Percentiles rank a stretch among this genome's conserved stretches.
Conservation (phyloP, 2,113 vertebrate species). For the Hoplias malabaricus region DNA sequence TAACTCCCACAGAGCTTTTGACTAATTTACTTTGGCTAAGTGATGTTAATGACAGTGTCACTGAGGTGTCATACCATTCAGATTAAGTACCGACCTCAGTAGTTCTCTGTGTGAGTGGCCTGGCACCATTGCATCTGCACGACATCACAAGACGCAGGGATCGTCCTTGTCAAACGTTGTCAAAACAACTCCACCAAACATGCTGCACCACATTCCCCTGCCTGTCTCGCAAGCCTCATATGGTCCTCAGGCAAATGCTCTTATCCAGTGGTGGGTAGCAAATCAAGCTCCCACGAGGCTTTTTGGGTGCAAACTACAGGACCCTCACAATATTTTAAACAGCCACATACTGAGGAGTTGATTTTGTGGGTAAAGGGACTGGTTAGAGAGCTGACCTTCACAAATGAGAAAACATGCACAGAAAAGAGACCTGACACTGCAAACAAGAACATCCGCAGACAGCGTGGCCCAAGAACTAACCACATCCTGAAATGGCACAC, state of each 20-base stretch:
- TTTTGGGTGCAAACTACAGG: constrained; percentile 51
- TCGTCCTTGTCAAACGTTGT: constrained; percentile 20
- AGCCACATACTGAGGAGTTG: constrained; percentile 46
- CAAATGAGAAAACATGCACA: too few species aligned
- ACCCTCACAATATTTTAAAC: constrained; percentile 59
- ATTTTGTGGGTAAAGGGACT: not conserved
- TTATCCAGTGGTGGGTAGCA: constrained; percentile 32
- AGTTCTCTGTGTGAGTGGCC: not conserved
- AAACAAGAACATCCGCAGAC: not conserved
- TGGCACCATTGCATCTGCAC: constrained; percentile 20
- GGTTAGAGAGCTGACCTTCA: not conserved
- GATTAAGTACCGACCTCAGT: not conserved
- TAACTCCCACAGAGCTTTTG: not conserved
- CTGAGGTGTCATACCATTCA: not conserved
- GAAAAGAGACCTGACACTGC: not conserved
- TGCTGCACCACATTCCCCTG: constrained; percentile 32
- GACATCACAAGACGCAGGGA: constrained; percentile 24
- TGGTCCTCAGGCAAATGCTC: constrained; percentile 59
- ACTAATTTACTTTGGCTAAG: constrained; percentile 1
- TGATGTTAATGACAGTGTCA: constrained; percentile 19
- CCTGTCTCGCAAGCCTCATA: constrained; percentile 64
- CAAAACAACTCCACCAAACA: constrained; percentile 64
- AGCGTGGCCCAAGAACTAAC: not conserved
- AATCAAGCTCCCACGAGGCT: constrained; percentile 59
- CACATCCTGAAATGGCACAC: not conserved